Base-by-base conservation (phyloP, 2,113 vertebrate genomes). In the Myotis brandtii region DNA sequence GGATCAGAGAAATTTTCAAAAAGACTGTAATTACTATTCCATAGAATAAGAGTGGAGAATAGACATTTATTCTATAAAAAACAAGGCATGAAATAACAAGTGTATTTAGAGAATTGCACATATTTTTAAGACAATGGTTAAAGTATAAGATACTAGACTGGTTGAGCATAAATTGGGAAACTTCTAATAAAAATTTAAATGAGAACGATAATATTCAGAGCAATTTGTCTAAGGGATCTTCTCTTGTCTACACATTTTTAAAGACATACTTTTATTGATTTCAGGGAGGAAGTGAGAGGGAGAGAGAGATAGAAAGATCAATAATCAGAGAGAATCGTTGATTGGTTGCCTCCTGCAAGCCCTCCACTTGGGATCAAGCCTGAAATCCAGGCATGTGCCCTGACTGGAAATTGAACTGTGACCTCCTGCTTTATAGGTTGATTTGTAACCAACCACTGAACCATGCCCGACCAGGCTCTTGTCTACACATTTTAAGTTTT, bases 1-100 rank as follows among this genome's bases (percentile, higher is more conserved):
- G 10, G 17, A 56, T 52, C 43, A 90, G 34, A 92, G 59, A 59
- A 17, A 27, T 73, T 92, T 95, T 92, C 30, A 72, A 79, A 96
- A 52, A 89, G 40, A 37, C 11, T 48, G 1, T 85, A 54, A 43
- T 79, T 67, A 30, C 52, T 69, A 75, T 69, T 67, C 12, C 25
- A 90, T 16, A 80, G 16, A 8, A 40, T 76, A 89, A 72, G 30
- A 66, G 17, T 64, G 13, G 52, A 43, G 14, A 90, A 54, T 75
- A 34, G 10, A 16, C 9, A 75, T 75, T 86, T 86, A 62, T 95
- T 84, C n/a, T n/a, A 75, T 48, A 30, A 91, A 64, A 89, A 80
- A 48, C 23, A 79, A 62, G 34, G 0, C 13, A 93, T 72, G 25
- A 93, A 92, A 48, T 59, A 67, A 77, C 30, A 75, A 40, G 27